These are phyloP conservation scores for Diachrysia chrysitis DNA, from an alignment of 2,888 invertebrate genomes.

Conservation along the genomic window DNA sequence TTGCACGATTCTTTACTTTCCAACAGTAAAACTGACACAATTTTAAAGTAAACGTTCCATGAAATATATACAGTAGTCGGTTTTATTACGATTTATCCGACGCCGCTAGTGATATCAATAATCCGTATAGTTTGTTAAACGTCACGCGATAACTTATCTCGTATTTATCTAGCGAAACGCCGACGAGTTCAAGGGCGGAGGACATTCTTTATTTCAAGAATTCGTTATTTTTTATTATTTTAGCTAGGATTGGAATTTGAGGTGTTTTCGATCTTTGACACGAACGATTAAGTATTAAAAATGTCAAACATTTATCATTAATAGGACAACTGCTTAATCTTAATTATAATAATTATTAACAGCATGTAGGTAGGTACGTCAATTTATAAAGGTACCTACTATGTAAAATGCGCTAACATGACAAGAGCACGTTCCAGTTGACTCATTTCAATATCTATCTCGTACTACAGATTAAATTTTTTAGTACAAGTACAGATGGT, in stretches of 20 bases:
- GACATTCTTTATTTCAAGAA: conserved; percentile 41
- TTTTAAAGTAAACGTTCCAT: conserved; percentile 18
- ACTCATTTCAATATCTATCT: conserved; percentile 1
- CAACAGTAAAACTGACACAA: not conserved
- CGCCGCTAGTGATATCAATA: conserved; percentile 38
- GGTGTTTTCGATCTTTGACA: not conserved
- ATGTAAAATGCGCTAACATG: not conserved
- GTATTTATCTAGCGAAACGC: conserved; percentile 46
- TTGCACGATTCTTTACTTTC: not conserved
- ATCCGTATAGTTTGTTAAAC: conserved; percentile 39
- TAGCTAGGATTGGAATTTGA: not conserved
- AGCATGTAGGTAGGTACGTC: not conserved
- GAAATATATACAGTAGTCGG: conserved; percentile 17
- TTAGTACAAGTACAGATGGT: too few relatives aligned
- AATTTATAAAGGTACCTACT: too few relatives aligned
- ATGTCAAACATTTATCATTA: too few relatives aligned
- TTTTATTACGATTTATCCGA: conserved; percentile 21
- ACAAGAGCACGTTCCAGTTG: not conserved
- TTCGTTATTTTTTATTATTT: conserved; percentile 25
- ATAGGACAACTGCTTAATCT: not conserved
- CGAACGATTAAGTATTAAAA: not conserved
- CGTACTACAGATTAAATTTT: too few relatives aligned
- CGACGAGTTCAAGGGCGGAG: conserved; percentile 54
- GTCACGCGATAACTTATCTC: conserved; percentile 57
- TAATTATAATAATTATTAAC: not conserved